Evolutionary conservation across 1,140 invertebrate genomes (phyloP).

Genomic region (Nasonia giraulti): DNA sequence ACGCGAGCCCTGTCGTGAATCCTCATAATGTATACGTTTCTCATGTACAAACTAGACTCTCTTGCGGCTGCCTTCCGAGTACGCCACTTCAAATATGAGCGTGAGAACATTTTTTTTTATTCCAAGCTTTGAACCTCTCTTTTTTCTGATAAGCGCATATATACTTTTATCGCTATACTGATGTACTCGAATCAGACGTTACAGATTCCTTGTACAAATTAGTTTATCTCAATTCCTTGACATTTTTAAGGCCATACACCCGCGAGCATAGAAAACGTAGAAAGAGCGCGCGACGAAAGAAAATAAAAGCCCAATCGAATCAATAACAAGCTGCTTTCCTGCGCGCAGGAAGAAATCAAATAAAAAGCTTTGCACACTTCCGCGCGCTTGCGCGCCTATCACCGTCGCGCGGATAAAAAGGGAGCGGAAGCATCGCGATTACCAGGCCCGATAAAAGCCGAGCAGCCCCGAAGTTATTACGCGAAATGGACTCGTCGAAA

Average conservation of each 20-base stretch:
- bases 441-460: constrained; percentile 53
- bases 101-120: constrained; percentile 30
- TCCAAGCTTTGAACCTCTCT: not conserved
- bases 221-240: not conserved
- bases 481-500: constrained; percentile 62
- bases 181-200: too few species aligned
- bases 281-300: not conserved
- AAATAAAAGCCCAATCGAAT: not conserved
- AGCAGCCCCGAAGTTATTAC: constrained; percentile 64
- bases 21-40: constrained; percentile 25
- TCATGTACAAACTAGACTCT: constrained; percentile 18
- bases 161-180: not conserved
- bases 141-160: not conserved
- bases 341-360: constrained; percentile 7
- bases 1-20: not conserved
- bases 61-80: constrained; percentile 15
- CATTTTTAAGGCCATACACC: not conserved
- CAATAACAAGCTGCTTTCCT: not conserved
- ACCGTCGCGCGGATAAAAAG: not conserved
- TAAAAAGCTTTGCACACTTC: not conserved
- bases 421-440: constrained; percentile 33
- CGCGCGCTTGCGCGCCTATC: not conserved
- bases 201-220: not conserved
- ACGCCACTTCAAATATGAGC: constrained; percentile 26
- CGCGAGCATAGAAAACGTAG: too few species aligned